phyloP scores from a whole-genome alignment of 2,888 invertebrate genomes.

The Agonopterix alstromeriana region DNA sequence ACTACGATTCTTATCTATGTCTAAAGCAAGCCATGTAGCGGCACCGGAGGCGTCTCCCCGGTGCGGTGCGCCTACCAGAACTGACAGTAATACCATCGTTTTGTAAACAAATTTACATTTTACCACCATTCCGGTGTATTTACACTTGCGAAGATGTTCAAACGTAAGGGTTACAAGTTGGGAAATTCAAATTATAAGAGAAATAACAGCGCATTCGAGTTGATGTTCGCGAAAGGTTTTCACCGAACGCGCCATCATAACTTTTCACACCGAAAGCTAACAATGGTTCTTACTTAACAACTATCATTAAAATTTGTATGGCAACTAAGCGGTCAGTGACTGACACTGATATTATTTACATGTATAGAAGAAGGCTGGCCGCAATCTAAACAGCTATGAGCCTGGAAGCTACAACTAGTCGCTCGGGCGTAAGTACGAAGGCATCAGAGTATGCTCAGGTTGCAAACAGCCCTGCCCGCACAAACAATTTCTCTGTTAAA shows the following conservation, averaged over 20 bases:
- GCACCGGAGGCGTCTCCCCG: too few species aligned
- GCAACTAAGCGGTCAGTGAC: conserved; percentile 71
- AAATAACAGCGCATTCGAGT: conserved; percentile 15
- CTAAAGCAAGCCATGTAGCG: conserved; percentile 47
- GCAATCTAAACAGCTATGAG: not conserved
- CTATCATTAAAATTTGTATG: conserved; percentile 70
- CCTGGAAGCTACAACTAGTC: not conserved
- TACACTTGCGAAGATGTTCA: conserved; percentile 29
- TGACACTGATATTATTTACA: conserved; percentile 67
- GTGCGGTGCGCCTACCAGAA: not conserved
- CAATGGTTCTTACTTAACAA: conserved; percentile 49
- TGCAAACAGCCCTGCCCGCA: not conserved
- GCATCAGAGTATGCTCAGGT: not conserved
- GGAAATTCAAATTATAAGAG: conserved; percentile 17
- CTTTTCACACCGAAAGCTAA: conserved; percentile 30
- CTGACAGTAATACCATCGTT: too few species aligned
- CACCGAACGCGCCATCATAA: conserved; percentile 9
- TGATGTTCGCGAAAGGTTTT: conserved; percentile 1
- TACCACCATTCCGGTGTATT: conserved; percentile 29
- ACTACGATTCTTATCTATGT: conserved; percentile 52
- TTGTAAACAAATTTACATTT: too few species aligned
- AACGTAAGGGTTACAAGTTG: conserved; percentile 10
- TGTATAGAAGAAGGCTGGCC: conserved; percentile 8
- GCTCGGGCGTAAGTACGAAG: not conserved
- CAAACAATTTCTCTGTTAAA: too few species aligned